phyloP scores from a whole-genome alignment of 2,797 vertebrate genomes.

The Gephyroberyx darwinii region DNA sequence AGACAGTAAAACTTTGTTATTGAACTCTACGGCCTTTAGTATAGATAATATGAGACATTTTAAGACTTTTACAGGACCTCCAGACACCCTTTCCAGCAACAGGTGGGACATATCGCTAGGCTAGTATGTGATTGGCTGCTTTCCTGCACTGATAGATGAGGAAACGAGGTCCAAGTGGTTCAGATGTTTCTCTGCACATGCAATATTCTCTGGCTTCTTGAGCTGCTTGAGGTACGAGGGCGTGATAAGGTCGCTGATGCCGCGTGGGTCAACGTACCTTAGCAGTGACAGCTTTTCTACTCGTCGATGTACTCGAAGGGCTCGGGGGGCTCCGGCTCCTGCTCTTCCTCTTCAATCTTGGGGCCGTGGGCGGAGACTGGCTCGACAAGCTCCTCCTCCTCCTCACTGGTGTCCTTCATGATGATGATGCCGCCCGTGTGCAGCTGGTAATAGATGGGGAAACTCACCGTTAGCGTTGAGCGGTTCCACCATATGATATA shows the following conservation, averaged over 20 bases:
- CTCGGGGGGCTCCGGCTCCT: constrained; percentile 96
- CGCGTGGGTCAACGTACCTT: constrained; percentile 32
- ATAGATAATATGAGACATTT: background rate
- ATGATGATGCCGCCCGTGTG: constrained; percentile 98
- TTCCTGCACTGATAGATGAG: too few relatives aligned
- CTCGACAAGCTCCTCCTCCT: constrained; percentile 96
- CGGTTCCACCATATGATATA: background rate
- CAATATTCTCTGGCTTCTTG: background rate
- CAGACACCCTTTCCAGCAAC: background rate
- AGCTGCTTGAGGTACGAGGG: constrained; percentile 11
- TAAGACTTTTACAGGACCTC: background rate
- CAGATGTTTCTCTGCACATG: background rate
- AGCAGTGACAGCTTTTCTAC: constrained; percentile 62
- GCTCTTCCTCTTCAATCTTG: constrained; percentile 97
- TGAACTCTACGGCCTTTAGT: too few relatives aligned
- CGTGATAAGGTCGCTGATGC: background rate
- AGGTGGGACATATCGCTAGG: background rate
- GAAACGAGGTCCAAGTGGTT: background rate
- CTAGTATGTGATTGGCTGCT: background rate
- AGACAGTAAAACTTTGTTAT: too few relatives aligned
- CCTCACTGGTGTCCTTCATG: constrained; percentile 96
- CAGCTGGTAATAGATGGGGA: constrained; percentile 78
- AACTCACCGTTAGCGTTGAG: background rate
- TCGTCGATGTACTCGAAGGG: constrained; percentile 98
- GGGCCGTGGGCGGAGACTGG: constrained; percentile 96